These are phyloP conservation scores for Nemotelus pantherinus DNA, from an alignment of 2,888 invertebrate species.

Conservation along the genomic window DNA sequence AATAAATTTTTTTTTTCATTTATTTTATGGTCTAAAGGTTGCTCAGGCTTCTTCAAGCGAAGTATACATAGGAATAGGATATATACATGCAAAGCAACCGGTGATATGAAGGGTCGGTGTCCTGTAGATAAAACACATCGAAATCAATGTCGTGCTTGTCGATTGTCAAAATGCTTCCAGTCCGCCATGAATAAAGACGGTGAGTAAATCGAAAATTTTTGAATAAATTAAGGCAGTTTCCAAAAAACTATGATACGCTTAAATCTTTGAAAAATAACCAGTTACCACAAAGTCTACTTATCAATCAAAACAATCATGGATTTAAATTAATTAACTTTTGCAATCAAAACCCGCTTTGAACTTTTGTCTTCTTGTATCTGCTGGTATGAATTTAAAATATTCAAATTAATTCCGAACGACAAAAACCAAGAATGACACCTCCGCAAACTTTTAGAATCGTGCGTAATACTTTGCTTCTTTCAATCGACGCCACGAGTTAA, in stretches of 20 bases:
- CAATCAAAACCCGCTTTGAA: too few species aligned
- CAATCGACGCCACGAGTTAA: slow-evolving; percentile 3
- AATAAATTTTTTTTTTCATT: slow-evolving; percentile 6
- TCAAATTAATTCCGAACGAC: slow-evolving; percentile 49
- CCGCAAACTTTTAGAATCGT: neutral
- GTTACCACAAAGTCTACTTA: slow-evolving; percentile 7
- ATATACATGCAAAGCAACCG: slow-evolving; percentile 96
- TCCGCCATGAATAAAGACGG: slow-evolving; percentile 98
- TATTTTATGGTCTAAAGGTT: slow-evolving; percentile 69
- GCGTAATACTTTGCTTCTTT: slow-evolving; percentile 2
- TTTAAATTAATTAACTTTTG: too few species aligned
- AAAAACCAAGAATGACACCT: slow-evolving; percentile 52
- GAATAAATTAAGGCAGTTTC: neutral
- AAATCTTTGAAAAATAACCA: neutral
- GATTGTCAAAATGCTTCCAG: slow-evolving; percentile 94
- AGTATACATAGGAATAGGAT: slow-evolving; percentile 95
- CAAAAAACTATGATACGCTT: neutral
- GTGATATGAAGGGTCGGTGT: slow-evolving; percentile 90
- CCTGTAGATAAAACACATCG: slow-evolving; percentile 97
- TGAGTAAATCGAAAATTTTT: slow-evolving; percentile 67
- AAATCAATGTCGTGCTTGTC: slow-evolving; percentile 96
- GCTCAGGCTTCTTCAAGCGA: slow-evolving; percentile 95
- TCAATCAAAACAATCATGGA: neutral
- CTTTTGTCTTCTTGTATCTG: too few species aligned
- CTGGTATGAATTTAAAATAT: slow-evolving; percentile 39